Evolutionary conservation across 2,888 invertebrate species (phyloP).

Genomic region (Melanostoma mellinum): DNA sequence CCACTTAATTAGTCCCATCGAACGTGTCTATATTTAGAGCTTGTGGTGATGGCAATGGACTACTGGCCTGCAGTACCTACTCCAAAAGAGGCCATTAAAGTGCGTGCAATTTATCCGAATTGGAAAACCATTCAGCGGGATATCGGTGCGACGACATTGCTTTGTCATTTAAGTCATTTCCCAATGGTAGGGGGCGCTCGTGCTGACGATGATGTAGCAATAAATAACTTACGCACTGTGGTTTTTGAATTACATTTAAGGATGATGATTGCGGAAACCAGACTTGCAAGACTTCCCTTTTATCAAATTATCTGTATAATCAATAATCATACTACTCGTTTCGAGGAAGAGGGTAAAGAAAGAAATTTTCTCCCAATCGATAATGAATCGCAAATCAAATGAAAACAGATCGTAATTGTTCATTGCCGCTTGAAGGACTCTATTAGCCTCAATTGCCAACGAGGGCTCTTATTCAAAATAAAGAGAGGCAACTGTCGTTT

Average conservation of each 20-base stretch:
- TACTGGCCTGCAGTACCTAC: neutral
- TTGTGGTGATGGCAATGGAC: constrained; percentile 27
- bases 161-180: neutral
- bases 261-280: constrained; percentile 15
- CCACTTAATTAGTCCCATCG: constrained; percentile 57
- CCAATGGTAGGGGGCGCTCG: constrained; percentile 4
- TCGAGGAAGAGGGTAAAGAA: neutral
- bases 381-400: constrained; percentile 49
- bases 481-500: constrained; percentile 9
- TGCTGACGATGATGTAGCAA: constrained; percentile 7
- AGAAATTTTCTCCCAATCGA: constrained; percentile 22
- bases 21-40: constrained; percentile 27
- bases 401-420: constrained; percentile 53
- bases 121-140: neutral
- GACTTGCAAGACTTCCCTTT: constrained; percentile 51
- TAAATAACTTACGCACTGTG: constrained; percentile 37
- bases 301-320: constrained; percentile 23
- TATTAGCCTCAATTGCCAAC: constrained; percentile 32
- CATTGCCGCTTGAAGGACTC: constrained; percentile 24
- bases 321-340: no score
- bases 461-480: constrained; percentile 31
- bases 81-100: constrained; percentile 49
- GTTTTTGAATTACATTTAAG: constrained; percentile 19
- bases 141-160: constrained; percentile 18
- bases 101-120: constrained; percentile 40